Percentiles rank a stretch among this genome's conserved stretches.
Conservation (phyloP, 2,888 invertebrate species). For the Gibbula magus region DNA sequence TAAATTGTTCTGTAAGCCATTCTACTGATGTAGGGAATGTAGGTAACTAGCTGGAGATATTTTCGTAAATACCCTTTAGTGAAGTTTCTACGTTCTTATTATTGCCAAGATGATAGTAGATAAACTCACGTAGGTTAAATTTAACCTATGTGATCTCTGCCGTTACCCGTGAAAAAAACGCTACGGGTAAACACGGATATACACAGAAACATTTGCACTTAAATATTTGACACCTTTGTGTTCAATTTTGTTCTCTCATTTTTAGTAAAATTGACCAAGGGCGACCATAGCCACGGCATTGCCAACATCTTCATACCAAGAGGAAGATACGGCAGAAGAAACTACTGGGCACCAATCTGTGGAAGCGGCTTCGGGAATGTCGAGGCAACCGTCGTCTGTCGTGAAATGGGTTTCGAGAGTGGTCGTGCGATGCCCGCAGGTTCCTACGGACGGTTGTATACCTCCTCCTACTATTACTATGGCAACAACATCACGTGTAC, state of each 20-base stretch:
- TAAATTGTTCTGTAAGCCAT: no score
- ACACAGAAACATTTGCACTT: no score
- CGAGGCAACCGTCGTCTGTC: conserved; percentile 60
- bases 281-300: conserved; percentile 60
- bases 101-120: no score
- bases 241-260: neutral
- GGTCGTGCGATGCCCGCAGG: conserved; percentile 55
- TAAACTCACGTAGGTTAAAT: no score
- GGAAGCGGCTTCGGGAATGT: conserved; percentile 57
- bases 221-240: no score
- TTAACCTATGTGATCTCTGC: no score
- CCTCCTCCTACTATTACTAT: conserved; percentile 32
- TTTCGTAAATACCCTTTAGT: no score
- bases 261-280: conserved; percentile 54
- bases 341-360: conserved; percentile 57
- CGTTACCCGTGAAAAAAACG: no score
- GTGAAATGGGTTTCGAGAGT: conserved; percentile 49
- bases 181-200: no score
- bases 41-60: no score
- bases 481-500: conserved; percentile 56
- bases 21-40: no score
- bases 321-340: conserved; percentile 41
- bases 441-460: conserved; percentile 52
- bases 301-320: conserved; percentile 51
- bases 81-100: no score